These are phyloP conservation scores for Stictocephala bisonia DNA, from an alignment of 2,888 invertebrate genomes.

Conservation along the genomic window DNA sequence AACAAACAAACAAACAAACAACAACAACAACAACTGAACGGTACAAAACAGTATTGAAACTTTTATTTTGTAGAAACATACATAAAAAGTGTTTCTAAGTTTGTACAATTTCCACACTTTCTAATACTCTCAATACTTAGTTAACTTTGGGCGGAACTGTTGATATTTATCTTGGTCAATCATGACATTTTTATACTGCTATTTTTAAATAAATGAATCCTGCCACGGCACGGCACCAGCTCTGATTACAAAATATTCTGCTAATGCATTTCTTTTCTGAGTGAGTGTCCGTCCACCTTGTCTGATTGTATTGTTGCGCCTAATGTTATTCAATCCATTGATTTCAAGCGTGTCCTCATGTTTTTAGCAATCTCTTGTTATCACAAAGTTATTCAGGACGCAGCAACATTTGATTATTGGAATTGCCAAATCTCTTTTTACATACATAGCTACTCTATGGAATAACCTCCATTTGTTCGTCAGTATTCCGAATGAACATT, in stretches of 20 bases:
- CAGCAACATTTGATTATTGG: conserved; percentile 46
- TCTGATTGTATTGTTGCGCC: neutral
- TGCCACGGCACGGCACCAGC: conserved; percentile 10
- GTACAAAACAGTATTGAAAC: too few relatives aligned
- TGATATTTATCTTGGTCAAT: too few relatives aligned
- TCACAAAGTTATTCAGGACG: conserved; percentile 42
- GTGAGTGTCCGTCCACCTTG: neutral
- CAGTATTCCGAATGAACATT: conserved; percentile 30
- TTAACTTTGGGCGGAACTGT: too few relatives aligned
- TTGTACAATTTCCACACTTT: too few relatives aligned
- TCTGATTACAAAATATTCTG: conserved; percentile 5
- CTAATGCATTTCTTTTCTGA: neutral
- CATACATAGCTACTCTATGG: conserved; percentile 34
- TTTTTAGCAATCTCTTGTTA: conserved; percentile 44
- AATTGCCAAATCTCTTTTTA: conserved; percentile 27
- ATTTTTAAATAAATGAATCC: neutral
- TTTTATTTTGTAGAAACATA: too few relatives aligned
- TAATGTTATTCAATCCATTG: conserved; percentile 1
- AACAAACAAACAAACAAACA: too few relatives aligned
- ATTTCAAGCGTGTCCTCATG: conserved; percentile 4
- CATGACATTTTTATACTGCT: neutral
- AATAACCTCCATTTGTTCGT: conserved; percentile 43
- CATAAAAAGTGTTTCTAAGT: too few relatives aligned
- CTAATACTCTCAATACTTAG: too few relatives aligned
- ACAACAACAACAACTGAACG: neutral